These are phyloP conservation scores for Caenorhabditis sp. DNA, from an alignment of 2,888 invertebrate genomes.

Conservation along the genomic window DNA sequence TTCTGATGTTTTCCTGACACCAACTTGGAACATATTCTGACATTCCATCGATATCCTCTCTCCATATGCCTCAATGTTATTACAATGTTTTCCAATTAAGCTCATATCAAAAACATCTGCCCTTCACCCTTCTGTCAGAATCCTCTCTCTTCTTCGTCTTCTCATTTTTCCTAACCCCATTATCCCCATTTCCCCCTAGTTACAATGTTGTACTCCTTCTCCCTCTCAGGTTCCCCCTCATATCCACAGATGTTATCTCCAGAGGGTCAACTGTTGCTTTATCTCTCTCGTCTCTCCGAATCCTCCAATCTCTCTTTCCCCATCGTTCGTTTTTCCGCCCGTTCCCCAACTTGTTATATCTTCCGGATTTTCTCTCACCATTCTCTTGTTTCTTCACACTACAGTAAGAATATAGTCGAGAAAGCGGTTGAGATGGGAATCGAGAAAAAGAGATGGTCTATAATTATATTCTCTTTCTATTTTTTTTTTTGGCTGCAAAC, in stretches of 20 bases:
- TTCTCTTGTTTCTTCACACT: conserved; percentile 27
- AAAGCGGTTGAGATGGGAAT: conserved; percentile 1
- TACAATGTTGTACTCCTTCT: conserved; percentile 13
- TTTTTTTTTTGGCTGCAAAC: conserved; percentile 4
- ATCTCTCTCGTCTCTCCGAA: conserved; percentile 14
- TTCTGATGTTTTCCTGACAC: too few relatives aligned
- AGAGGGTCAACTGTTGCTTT: conserved; percentile 34
- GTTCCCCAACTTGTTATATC: conserved; percentile 20
- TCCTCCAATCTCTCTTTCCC: conserved; percentile 26
- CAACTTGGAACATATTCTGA: background rate
- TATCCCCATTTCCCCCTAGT: background rate
- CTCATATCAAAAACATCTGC: conserved; percentile 23
- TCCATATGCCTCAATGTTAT: conserved; percentile 12
- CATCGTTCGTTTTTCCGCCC: background rate
- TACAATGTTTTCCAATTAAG: conserved; percentile 15
- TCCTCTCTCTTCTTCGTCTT: background rate
- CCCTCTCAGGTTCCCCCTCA: conserved; percentile 8
- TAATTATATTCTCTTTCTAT: conserved; percentile 29
- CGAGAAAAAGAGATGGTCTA: background rate
- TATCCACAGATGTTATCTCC: conserved; percentile 54
- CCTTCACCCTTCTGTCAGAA: conserved; percentile 1
- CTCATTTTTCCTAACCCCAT: conserved; percentile 3
- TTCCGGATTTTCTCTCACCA: conserved; percentile 10
- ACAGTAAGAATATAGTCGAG: conserved; percentile 24
- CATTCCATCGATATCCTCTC: background rate